Base-by-base conservation (phyloP, 2,888 invertebrate species). In the Drosophila vallismaia region DNA sequence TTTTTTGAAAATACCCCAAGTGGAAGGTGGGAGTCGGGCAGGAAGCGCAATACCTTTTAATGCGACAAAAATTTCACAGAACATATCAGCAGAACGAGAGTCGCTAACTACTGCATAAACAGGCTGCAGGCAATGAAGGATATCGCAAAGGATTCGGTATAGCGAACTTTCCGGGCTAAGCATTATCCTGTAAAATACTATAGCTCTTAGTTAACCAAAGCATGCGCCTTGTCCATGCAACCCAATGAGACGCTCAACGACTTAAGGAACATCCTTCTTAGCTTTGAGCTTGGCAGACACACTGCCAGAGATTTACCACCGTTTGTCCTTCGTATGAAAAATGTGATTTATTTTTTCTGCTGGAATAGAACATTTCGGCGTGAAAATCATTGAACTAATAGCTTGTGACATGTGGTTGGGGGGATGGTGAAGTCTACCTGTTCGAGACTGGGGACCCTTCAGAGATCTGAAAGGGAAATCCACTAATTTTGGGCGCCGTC, bases 41-140 rank as follows among this genome's bases (percentile, higher is more conserved):
- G 81, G 82, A 81, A 89, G 79, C 85, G 79, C 77, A 89, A 85
- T 85, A 89, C 89, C 82, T 88, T 88, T 86, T 89, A 88, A 89
- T 90, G 90, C 89, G 89, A 89, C 90, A 89, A 89, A 90, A 89
- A 89, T 88, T 79, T 83, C 77, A 82, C 74, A 70, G 86, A 78
- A 88, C 88, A 85, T 88, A 84, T 88, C 88, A 44, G 44, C 10
- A 40, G 36, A 56, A 57, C 45, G 24, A 38, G 54, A 56, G 71
- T 56, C 73, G 51, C 90, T 90, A 89, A 89, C 89, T 90, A 89
- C 90, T 86, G 90, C 89, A 90, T 89, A 90, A 88, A 90, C 88
- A 89, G 84, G 81, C 85, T 86, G 86, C 80, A 87, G 85, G 89
- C 85, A 88, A 88, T 80, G 87, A 87, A 76, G 59, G 67, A 64